Percentiles rank a stretch among this genome's conserved stretches.
These are phyloP conservation scores for Anisognathus igniventris DNA, from an alignment of 2,797 vertebrate genomes.

Conservation along the genomic window DNA sequence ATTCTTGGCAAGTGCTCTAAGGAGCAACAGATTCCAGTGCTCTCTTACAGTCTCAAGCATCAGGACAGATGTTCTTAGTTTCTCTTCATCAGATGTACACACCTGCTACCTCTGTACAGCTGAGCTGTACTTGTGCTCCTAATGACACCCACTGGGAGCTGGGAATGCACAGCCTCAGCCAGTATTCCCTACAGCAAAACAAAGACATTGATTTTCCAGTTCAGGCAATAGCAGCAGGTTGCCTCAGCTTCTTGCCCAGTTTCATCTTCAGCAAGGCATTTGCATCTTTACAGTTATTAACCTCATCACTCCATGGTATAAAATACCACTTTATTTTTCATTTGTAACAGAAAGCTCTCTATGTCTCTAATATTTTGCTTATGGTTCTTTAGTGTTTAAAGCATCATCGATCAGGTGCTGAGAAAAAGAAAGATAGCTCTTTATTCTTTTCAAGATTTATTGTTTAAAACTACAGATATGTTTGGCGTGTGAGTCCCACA, in stretches of 20 bases:
- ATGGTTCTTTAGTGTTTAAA: background rate
- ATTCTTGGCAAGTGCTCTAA: background rate
- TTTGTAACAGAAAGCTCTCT: background rate
- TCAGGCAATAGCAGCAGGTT: background rate
- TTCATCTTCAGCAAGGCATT: background rate
- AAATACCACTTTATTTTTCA: background rate
- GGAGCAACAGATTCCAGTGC: background rate
- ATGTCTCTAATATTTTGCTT: background rate
- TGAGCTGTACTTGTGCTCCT: background rate
- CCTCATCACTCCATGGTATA: background rate
- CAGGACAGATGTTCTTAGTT: background rate
- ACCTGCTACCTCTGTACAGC: background rate
- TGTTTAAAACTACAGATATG: background rate
- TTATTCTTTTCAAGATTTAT: background rate
- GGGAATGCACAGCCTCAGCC: background rate
- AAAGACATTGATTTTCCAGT: conserved; percentile 2
- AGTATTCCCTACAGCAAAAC: conserved; percentile 6
- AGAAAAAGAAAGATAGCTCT: background rate
- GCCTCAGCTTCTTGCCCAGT: background rate
- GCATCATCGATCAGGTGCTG: background rate
- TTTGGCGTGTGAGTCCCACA: background rate
- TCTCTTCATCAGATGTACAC: background rate
- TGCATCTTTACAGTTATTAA: background rate
- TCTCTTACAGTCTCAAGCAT: background rate
- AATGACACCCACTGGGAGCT: conserved; percentile 40